Evolutionary conservation across 2,797 vertebrate species (phyloP).

Genomic region (Sebastes itinus): DNA sequence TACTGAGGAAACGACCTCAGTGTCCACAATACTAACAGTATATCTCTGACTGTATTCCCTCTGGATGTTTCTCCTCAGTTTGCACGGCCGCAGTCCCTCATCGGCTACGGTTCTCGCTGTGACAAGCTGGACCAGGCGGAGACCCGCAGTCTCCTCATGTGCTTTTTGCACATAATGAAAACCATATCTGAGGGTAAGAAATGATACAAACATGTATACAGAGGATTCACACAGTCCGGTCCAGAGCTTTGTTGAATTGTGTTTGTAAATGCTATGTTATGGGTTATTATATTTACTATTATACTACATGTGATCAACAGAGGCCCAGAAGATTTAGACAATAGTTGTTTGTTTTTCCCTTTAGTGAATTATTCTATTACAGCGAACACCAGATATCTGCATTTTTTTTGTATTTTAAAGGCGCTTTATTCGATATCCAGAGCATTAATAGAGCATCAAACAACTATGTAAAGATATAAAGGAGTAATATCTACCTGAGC

Average conservation of each 20-base stretch:
- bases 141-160: constrained; percentile 95
- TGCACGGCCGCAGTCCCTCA: constrained; percentile 93
- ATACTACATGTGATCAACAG: not conserved
- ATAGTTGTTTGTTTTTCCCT: not conserved
- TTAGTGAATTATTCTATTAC: not conserved
- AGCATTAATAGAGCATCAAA: no score
- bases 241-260: not conserved
- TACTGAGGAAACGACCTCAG: not conserved
- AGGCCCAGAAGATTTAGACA: not conserved
- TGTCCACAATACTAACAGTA: not conserved
- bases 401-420: not conserved
- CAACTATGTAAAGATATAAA: no score
- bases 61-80: constrained; percentile 80
- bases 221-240: not conserved
- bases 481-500: no score
- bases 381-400: not conserved
- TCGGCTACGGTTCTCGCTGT: constrained; percentile 94
- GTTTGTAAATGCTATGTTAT: not conserved
- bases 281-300: not conserved
- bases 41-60: constrained; percentile 15
- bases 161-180: constrained; percentile 99
- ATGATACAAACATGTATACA: not conserved
- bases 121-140: constrained; percentile 99
- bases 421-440: no score
- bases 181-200: constrained; percentile 93